Base-by-base conservation (phyloP, 2,888 invertebrate species). In the Amphiduros pacificus region DNA sequence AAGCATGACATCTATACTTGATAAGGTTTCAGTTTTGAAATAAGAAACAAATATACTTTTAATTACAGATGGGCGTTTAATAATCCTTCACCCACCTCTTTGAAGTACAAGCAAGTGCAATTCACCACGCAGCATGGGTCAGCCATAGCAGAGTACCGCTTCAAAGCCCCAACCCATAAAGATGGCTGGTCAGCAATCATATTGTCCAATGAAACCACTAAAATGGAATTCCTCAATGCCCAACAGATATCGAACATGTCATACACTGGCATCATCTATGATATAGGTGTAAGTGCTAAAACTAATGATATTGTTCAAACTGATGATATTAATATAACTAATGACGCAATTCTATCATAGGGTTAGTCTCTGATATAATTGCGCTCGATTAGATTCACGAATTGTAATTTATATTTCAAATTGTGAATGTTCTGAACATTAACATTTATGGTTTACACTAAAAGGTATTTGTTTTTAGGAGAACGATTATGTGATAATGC, bases 161-260 rank as follows among this genome's bases (percentile, higher is more conserved):
- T 20, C 3, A 77, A 78, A 48, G 62, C 74, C 3, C 60, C 76
- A 22, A 76, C 77, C 0, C 76, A 78, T 61, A 64, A 61, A 32
- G 9, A 53, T 0, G 79, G 79, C 2, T 79, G 76, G 76, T 69
- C 73, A 67, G 62, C 61, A 2, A 24, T 70, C 14, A 53, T 81
- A 5, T 61, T 70, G 22, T 66, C 61, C 31, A 71, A 68, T 1
- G 60, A 70, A 24, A 66, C 55, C 0, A 73, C 75, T 55, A 55
- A 50, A 1, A 48, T 77, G 27, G 41, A 50, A 20, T 77, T 73
- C 59, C 67, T 69, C 2, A 66, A 75, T 59, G 76, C 67, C 0
- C 66, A 64, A 1, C 69, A 73, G 2, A 52, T 77, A 17, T 73
- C 71, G 0, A 80, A 80, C 55, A 66, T 79, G 52, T 73, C 73